Base-by-base conservation (phyloP, 2,888 invertebrate genomes). In the Ochropleura leucogaster region DNA sequence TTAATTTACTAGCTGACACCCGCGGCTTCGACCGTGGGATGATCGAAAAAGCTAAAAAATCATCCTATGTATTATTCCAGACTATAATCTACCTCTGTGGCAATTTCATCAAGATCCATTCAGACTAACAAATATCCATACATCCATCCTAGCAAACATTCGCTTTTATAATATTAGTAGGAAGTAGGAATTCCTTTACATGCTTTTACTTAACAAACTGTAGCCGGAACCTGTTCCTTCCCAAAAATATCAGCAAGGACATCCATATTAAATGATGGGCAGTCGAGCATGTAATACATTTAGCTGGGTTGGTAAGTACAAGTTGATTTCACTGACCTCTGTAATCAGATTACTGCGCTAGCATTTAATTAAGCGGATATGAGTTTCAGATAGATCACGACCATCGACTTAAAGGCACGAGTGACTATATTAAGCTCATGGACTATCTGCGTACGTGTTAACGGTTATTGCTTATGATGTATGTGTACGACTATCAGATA, bases 331-430 rank as follows among this genome's bases (percentile, higher is more conserved):
- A 89, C 82, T 89, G 89, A 88, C 90, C 90, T 89, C 83, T 88
- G 79, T 85, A 90, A 89, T 85, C 82, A 75, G 77, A 87, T 89
- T 87, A 85, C 79, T 85, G 74, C 83, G 83, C 82, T 82, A 84
- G 85, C 87, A 89, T 88, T 89, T 89, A 88, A 91, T 89, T 86
- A 89, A 90, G 84, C 90, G 91, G 90, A 91, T 91, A 90, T 91
- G 88, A 90, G 88, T 87, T 88, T 87, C 82, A 88, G 82, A 87
- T 87, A 82, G 80, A 89, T 88, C 85, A 74, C 66, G 70, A 72
- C 75, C 72, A 77, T 83, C 79, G 84, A 83, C 76, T 79, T 74
- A 79, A 75, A 80, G 65, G 49, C 70, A 51, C 63, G 60, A 68
- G 66, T 30, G 60, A 42, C 68, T 74, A 55, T 66, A 74, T 77